Base-by-base conservation (phyloP, 1,140 invertebrate genomes). In the Lasioglossum albipes region DNA sequence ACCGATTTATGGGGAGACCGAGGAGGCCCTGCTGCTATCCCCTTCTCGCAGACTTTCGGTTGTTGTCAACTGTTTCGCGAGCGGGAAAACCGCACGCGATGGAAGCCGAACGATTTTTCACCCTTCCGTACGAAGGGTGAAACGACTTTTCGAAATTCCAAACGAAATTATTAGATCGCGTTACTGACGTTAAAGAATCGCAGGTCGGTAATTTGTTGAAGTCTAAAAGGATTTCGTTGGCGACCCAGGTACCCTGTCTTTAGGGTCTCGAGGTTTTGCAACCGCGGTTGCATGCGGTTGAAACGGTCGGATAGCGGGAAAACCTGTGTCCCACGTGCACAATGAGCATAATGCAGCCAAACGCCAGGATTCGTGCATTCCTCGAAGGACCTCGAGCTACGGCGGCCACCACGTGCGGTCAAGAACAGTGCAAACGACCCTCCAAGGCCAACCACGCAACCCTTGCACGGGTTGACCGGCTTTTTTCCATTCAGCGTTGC, bases 361-460 rank as follows among this genome's bases (percentile, higher is more conserved):
- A 54, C 82, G 54, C 52, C 72, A 75, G 85, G 86, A 88, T 85
- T 86, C 87, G 75, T 81, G 80, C 83, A 85, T 89, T 88, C 84
- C 83, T 82, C 82, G 80, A 85, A 84, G 71, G 62, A 81, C 67
- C 81, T 10, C 69, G 62, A 36, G 81, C 73, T 36, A 67, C 65
- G 69, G 59, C 80, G 66, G 54, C 75, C 68, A 42, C 49, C 83
- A 64, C 65, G 68, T 64, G 85, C 69, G 82, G 85, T 79, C 83
- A 78, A 84, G 82, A 84, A 81, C 79, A 80, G 89, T 89, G 90
- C 87, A 91, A 92, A 91, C 90, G 88, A 90, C 89, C 86, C 86
- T 88, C 86, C 91, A 92, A 92, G 90, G 90, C 88, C 88, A 91
- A 89, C 85, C 79, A 85, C 86, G 79, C 89, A 91, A 92, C 90